phyloP scores from a whole-genome alignment of 2,888 invertebrate species.

The Neocrepidodera transversa region DNA sequence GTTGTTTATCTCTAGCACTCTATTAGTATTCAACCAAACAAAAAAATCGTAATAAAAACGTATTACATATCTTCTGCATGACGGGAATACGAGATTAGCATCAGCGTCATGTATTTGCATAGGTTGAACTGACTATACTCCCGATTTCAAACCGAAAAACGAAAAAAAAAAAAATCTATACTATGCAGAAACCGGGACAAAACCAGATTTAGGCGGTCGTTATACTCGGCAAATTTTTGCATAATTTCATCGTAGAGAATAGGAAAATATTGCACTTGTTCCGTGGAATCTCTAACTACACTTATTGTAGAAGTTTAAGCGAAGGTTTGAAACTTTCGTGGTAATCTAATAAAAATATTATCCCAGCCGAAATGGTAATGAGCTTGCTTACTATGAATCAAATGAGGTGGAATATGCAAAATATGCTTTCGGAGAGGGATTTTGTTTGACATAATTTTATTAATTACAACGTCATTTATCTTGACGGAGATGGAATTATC shows the following conservation, averaged over 20 bases:
- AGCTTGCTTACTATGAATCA: conserved; percentile 6
- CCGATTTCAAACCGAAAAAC: not conserved
- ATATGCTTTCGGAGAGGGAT: conserved; percentile 3
- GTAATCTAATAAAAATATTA: conserved; percentile 20
- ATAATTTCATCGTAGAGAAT: conserved; percentile 16
- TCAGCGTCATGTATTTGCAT: conserved; percentile 3
- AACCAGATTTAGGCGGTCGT: conserved; percentile 2
- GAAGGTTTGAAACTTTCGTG: conserved; percentile 9
- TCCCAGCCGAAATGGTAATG: conserved; percentile 14
- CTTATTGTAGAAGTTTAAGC: conserved; percentile 7
- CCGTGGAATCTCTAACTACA: conserved; percentile 11
- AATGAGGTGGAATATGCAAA: conserved; percentile 13
- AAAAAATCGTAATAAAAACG: conserved; percentile 8
- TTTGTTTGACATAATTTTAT: conserved; percentile 16
- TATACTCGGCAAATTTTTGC: conserved; percentile 13
- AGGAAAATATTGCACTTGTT: conserved; percentile 17
- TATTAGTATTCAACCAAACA: conserved; percentile 5
- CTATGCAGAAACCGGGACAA: not conserved
- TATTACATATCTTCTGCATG: conserved; percentile 13
- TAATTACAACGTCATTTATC: conserved; percentile 8
- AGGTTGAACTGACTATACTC: not conserved
- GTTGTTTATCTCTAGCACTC: conserved; percentile 11
- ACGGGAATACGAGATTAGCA: conserved; percentile 7
- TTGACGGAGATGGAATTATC: not conserved
- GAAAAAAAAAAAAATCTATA: conserved; percentile 1